phyloP scores from a whole-genome alignment of 1,140 invertebrate genomes.

The Atta texana region DNA sequence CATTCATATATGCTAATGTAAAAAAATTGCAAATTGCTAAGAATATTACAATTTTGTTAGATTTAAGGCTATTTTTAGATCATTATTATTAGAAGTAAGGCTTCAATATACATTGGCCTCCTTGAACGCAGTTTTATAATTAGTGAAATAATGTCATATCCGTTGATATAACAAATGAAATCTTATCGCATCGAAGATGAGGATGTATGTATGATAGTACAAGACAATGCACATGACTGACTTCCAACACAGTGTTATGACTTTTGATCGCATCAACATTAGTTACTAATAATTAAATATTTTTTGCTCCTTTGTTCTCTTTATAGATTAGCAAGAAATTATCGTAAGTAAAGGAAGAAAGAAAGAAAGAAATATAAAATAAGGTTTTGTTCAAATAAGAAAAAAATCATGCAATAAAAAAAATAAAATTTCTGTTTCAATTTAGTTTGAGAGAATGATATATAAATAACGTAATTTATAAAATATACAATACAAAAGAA shows the following conservation, averaged over 20 bases:
- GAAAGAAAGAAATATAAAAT: neutral
- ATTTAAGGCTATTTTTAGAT: no score
- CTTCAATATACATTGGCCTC: no score
- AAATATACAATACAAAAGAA: neutral
- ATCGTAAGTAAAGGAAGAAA: neutral
- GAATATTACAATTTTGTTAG: neutral
- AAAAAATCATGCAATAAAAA: neutral
- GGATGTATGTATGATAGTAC: neutral
- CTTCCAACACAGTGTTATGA: neutral
- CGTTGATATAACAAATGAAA: neutral
- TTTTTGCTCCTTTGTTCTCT: neutral
- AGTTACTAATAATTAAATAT: neutral
- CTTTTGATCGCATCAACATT: neutral
- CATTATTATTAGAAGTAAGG: no score
- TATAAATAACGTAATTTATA: neutral
- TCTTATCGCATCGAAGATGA: neutral
- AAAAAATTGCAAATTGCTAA: neutral
- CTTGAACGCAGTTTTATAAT: no score
- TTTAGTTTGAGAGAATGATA: neutral
- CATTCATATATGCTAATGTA: neutral
- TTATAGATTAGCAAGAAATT: neutral
- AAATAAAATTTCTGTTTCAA: neutral
- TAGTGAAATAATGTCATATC: neutral
- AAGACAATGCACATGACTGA: neutral
- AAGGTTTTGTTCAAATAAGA: neutral